Evolutionary conservation across 2,113 vertebrate species (phyloP).

Genomic region (Grammomys dolichurus): DNA sequence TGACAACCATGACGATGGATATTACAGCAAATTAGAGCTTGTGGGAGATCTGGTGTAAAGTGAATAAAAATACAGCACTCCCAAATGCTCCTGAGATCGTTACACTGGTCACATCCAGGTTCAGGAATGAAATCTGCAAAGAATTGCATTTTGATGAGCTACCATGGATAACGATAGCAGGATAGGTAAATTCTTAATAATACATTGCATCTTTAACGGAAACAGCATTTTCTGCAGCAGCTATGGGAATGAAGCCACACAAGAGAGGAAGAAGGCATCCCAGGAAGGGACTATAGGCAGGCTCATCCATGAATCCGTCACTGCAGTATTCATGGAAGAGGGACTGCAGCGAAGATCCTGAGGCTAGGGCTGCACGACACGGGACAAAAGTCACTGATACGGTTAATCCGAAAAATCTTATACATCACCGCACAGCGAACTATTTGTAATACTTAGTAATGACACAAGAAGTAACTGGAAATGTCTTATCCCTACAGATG

Average conservation of each 20-base stretch:
- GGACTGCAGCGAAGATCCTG: background rate
- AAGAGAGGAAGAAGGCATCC: background rate
- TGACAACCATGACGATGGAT: background rate
- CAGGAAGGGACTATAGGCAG: background rate
- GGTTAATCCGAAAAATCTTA: background rate
- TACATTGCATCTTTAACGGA: slow-evolving; percentile 36
- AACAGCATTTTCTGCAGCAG: slow-evolving; percentile 20
- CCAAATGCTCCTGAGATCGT: background rate
- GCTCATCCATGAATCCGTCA: background rate
- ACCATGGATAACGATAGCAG: background rate
- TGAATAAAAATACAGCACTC: background rate
- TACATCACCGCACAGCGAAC: background rate
- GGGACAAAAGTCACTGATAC: background rate
- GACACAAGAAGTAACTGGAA: background rate
- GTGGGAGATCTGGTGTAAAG: background rate
- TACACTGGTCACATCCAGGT: slow-evolving; percentile 26
- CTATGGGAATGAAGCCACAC: background rate
- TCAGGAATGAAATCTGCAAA: slow-evolving; percentile 41
- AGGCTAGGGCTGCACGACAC: background rate
- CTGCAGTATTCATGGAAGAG: background rate
- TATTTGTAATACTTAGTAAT: background rate
- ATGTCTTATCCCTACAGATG: background rate
- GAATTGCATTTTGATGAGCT: background rate
- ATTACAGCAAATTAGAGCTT: slow-evolving; percentile 7
- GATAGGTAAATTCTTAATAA: slow-evolving; percentile 49